A percentile compares a stretch with the other conserved stretches of the same genome.
Evolutionary conservation across 2,888 invertebrate species (phyloP).

Genomic region (Hypsopygia costalis): DNA sequence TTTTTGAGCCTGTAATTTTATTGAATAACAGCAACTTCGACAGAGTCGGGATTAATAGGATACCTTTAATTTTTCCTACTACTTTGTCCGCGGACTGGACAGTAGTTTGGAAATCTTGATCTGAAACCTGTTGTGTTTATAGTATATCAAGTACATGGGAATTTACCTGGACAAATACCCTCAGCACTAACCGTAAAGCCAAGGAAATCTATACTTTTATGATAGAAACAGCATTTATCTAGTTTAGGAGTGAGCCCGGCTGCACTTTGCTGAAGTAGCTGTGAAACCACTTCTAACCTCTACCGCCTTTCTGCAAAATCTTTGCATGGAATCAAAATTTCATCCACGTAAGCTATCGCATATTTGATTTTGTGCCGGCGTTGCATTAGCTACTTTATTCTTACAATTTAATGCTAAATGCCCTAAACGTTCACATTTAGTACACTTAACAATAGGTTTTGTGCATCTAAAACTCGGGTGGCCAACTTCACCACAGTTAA

Average conservation of each 20-base stretch:
- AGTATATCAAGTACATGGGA: constrained; percentile 1
- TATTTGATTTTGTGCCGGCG: constrained; percentile 15
- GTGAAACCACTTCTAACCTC: too few species aligned
- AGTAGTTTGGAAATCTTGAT: constrained; percentile 14
- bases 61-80: constrained; percentile 12
- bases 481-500: constrained; percentile 18
- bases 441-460: constrained; percentile 12
- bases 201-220: too few species aligned
- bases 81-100: constrained; percentile 18
- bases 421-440: constrained; percentile 9
- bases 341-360: constrained; percentile 19
- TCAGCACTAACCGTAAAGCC: too few species aligned
- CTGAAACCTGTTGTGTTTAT: not conserved
- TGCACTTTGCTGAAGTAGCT: too few species aligned
- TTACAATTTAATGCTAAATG: constrained; percentile 2
- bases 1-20: constrained; percentile 23
- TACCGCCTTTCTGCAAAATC: constrained; percentile 6
- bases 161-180: not conserved
- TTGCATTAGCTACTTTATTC: too few species aligned
- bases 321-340: too few species aligned
- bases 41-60: constrained; percentile 10
- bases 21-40: constrained; percentile 10
- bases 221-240: too few species aligned
- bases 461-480: constrained; percentile 19
- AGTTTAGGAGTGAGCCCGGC: not conserved